These are phyloP conservation scores for Agrochola lychnidis DNA, from an alignment of 2,888 invertebrate genomes.

Conservation along the genomic window DNA sequence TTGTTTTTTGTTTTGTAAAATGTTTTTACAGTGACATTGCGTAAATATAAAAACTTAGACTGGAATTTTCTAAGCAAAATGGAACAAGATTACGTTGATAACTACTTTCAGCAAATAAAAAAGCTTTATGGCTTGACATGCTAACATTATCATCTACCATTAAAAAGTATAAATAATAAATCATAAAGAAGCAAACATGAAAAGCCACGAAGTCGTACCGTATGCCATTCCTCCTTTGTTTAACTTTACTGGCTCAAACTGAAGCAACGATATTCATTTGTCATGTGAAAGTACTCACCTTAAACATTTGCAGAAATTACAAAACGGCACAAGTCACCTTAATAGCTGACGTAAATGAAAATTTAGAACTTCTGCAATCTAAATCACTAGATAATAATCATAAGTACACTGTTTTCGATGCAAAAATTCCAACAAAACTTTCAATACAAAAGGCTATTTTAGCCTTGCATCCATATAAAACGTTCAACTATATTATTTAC, in stretches of 20 bases:
- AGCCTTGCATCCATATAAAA: slow-evolving; percentile 83
- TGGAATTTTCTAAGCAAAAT: neutral
- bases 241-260: slow-evolving; percentile 46
- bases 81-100: slow-evolving; percentile 16
- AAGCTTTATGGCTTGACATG: slow-evolving; percentile 35
- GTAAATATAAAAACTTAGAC: neutral
- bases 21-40: neutral
- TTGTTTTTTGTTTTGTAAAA: too few species aligned
- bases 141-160: slow-evolving; percentile 31
- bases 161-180: slow-evolving; percentile 48
- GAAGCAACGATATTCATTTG: slow-evolving; percentile 58
- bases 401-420: slow-evolving; percentile 66
- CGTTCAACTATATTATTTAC: slow-evolving; percentile 84
- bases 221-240: slow-evolving; percentile 53
- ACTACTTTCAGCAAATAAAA: slow-evolving; percentile 7
- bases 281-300: slow-evolving; percentile 58
- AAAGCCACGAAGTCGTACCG: slow-evolving; percentile 39
- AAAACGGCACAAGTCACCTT: slow-evolving; percentile 56
- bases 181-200: slow-evolving; percentile 49
- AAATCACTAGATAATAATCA: slow-evolving; percentile 68
- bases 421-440: slow-evolving; percentile 77
- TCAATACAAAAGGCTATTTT: slow-evolving; percentile 72
- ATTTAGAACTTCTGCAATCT: slow-evolving; percentile 68
- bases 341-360: slow-evolving; percentile 64
- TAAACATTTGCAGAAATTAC: slow-evolving; percentile 64